A percentile compares a stretch with the other conserved stretches of the same genome.
These are phyloP conservation scores for Himalopsyche anomala DNA, from an alignment of 2,888 invertebrate species.

Conservation along the genomic window DNA sequence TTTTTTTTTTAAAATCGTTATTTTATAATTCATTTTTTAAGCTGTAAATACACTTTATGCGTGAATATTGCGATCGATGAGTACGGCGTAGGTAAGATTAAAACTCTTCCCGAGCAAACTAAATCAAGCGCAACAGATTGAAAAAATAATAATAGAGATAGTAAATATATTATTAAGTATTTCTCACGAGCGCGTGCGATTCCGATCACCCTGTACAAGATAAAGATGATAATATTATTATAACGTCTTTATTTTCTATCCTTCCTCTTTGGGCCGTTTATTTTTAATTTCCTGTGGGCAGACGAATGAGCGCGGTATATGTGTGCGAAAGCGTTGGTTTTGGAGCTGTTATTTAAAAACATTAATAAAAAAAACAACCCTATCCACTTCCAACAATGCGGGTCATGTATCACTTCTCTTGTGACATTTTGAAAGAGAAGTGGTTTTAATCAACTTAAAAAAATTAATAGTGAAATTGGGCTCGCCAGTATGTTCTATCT, in stretches of 20 bases:
- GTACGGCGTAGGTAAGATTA: background rate
- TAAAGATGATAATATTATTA: constrained; percentile 58
- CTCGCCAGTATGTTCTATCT: no score
- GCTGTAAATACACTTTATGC: background rate
- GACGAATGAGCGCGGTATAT: constrained; percentile 44
- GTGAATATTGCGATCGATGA: background rate
- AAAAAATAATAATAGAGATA: constrained; percentile 16
- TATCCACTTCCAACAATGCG: no score
- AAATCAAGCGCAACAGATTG: constrained; percentile 12
- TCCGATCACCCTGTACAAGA: constrained; percentile 57
- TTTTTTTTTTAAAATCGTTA: no score
- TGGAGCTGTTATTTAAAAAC: background rate
- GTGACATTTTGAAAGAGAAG: no score
- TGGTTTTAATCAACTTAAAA: no score
- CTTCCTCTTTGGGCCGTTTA: constrained; percentile 63
- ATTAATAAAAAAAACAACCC: no score
- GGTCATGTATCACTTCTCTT: no score
- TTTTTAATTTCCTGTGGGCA: constrained; percentile 66
- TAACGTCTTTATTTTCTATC: constrained; percentile 65
- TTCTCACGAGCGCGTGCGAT: constrained; percentile 39
- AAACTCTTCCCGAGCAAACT: background rate
- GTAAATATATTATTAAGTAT: constrained; percentile 15
- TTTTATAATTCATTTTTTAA: no score
- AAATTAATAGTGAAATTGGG: no score
- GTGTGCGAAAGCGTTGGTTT: constrained; percentile 45